These are phyloP conservation scores for Athalia rosae DNA, from an alignment of 2,888 invertebrate genomes.

Conservation along the genomic window DNA sequence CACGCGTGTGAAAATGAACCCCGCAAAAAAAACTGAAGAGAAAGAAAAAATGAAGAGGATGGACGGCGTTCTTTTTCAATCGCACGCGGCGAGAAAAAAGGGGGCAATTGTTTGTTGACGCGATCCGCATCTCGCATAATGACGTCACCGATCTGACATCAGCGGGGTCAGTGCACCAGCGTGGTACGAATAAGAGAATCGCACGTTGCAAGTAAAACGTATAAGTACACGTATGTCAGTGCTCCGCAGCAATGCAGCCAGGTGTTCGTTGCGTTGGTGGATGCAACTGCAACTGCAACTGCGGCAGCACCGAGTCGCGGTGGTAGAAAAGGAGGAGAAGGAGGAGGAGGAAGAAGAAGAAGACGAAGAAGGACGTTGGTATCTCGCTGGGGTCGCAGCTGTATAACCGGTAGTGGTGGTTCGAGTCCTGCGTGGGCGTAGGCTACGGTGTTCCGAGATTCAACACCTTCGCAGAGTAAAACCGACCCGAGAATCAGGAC, in stretches of 20 bases:
- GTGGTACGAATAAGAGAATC: not conserved
- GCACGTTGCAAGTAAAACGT: conserved; percentile 9
- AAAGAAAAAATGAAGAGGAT: too few species aligned
- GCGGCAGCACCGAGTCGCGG: too few species aligned
- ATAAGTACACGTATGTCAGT: too few species aligned
- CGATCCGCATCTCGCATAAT: not conserved
- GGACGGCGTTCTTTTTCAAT: too few species aligned
- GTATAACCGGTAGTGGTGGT: conserved; percentile 39
- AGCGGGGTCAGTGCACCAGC: conserved; percentile 29
- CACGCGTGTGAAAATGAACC: too few species aligned
- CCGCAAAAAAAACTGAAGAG: too few species aligned
- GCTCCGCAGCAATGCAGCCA: conserved; percentile 11
- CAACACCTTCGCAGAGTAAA: conserved; percentile 15
- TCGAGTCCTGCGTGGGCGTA: conserved; percentile 20
- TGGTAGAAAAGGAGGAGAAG: too few species aligned
- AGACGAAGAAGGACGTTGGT: conserved; percentile 2
- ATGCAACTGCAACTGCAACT: too few species aligned
- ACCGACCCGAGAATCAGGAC: too few species aligned
- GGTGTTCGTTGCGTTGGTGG: conserved; percentile 38
- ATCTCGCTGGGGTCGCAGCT: conserved; percentile 30
- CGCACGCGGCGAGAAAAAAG: not conserved
- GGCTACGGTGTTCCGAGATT: conserved; percentile 14
- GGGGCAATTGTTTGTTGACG: conserved; percentile 14
- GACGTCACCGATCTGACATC: not conserved
- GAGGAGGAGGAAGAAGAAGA: not conserved